Conservation (phyloP, 2,797 vertebrate genomes). For the Sebastes baramenuke region DNA sequence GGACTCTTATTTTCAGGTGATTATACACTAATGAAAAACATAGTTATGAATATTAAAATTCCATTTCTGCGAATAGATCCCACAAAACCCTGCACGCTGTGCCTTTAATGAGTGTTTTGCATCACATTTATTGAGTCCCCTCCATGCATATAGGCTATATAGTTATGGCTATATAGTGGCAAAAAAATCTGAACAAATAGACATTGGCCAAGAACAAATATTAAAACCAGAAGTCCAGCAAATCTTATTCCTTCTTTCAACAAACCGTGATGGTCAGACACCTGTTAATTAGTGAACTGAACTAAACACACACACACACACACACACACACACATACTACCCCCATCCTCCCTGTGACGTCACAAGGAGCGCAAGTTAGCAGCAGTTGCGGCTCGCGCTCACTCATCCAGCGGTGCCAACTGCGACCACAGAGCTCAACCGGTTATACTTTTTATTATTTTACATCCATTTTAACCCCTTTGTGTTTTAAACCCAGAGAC, state of each 20-base stretch:
- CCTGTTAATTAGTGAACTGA: background rate
- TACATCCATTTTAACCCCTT: background rate
- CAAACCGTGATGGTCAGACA: background rate
- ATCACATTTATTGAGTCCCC: too few species aligned
- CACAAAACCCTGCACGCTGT: too few species aligned
- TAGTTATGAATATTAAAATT: too few species aligned
- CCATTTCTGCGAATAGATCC: too few species aligned
- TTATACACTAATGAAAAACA: too few species aligned
- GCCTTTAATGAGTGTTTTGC: too few species aligned
- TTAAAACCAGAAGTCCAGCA: background rate
- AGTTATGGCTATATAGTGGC: too few species aligned
- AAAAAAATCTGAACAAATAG: too few species aligned
- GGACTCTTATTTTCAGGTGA: too few species aligned
- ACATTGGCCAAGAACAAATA: too few species aligned
- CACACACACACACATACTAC: too few species aligned
- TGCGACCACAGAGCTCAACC: background rate
- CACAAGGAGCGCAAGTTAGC: conserved; percentile 51
- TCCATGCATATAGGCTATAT: too few species aligned
- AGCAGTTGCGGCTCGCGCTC: conserved; percentile 26
- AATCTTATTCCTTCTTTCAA: background rate
- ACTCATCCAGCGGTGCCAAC: conserved; percentile 23
- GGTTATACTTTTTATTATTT: background rate
- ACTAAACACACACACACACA: background rate
- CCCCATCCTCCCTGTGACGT: conserved; percentile 37
- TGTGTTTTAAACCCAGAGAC: background rate